These are phyloP conservation scores for Varanus salvator DNA, from an alignment of 2,113 vertebrate species.

Conservation along the genomic window DNA sequence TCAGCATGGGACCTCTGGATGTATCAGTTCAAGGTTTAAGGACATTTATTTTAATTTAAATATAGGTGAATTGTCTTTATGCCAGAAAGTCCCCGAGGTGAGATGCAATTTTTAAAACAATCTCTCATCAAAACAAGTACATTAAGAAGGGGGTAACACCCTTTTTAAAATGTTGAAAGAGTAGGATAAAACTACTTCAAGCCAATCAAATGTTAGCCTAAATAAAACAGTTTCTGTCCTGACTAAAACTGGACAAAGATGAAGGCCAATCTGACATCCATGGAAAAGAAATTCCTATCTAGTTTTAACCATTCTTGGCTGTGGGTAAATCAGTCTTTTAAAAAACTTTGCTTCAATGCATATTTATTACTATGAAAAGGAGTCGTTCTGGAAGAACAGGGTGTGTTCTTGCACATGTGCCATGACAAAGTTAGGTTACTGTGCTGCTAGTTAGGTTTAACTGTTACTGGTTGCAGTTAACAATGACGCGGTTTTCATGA, in stretches of 20 bases:
- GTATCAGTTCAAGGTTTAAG: not conserved
- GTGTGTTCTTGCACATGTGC: not conserved
- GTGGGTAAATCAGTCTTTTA: not conserved
- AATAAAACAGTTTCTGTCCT: not conserved
- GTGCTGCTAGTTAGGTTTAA: not conserved
- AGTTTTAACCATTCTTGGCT: too few relatives aligned
- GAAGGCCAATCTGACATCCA: not conserved
- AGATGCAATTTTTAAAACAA: too few relatives aligned
- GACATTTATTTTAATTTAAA: too few relatives aligned
- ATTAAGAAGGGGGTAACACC: too few relatives aligned
- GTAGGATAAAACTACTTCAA: too few relatives aligned
- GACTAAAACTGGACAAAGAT: not conserved
- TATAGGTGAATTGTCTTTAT: too few relatives aligned
- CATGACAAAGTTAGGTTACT: not conserved
- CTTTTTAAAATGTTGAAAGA: not conserved
- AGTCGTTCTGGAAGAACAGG: not conserved
- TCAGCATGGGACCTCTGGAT: not conserved
- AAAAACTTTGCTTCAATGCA: not conserved
- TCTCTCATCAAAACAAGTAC: too few relatives aligned
- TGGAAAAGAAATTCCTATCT: not conserved
- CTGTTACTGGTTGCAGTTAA: not conserved
- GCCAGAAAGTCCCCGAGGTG: too few relatives aligned
- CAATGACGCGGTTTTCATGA: not conserved
- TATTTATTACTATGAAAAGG: not conserved
- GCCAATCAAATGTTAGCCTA: not conserved